Percentiles rank a stretch among this genome's conserved stretches.
Evolutionary conservation across 2,888 invertebrate genomes (phyloP).

Genomic region (Sphinx pinastri): DNA sequence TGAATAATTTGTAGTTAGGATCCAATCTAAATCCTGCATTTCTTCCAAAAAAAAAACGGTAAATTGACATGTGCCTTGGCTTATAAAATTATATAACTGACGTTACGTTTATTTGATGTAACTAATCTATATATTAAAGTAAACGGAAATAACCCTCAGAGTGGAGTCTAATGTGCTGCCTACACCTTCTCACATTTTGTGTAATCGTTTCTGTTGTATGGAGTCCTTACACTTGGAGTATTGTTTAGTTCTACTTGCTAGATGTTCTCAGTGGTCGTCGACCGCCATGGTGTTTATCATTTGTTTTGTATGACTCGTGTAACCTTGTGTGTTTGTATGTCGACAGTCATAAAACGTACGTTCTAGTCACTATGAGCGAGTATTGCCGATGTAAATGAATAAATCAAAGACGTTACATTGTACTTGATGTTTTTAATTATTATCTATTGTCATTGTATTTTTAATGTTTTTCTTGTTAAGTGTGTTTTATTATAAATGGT

Average conservation of each 20-base stretch:
- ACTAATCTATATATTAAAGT: constrained; percentile 51
- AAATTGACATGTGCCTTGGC: constrained; percentile 82
- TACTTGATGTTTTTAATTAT: constrained; percentile 46
- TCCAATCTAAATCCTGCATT: constrained; percentile 81
- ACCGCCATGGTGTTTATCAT: constrained; percentile 10
- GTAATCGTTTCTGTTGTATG: not conserved
- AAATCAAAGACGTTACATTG: constrained; percentile 35
- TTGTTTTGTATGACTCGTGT: constrained; percentile 32
- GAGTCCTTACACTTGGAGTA: not conserved
- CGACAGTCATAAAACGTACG: not conserved
- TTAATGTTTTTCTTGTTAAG: constrained; percentile 48
- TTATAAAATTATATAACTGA: constrained; percentile 73
- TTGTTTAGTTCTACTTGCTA: constrained; percentile 1
- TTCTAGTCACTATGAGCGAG: constrained; percentile 4
- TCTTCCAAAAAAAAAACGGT: constrained; percentile 75
- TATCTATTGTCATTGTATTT: constrained; percentile 45
- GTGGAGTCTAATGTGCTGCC: constrained; percentile 67
- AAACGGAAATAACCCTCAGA: constrained; percentile 42
- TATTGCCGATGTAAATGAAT: constrained; percentile 27
- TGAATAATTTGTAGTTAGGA: constrained; percentile 83
- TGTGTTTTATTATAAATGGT: constrained; percentile 53
- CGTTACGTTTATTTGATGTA: constrained; percentile 72
- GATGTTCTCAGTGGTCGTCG: not conserved
- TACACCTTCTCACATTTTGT: constrained; percentile 39
- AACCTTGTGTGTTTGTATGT: constrained; percentile 7